phyloP scores from a whole-genome alignment of 2,113 vertebrate genomes.

The Zeus faber region DNA sequence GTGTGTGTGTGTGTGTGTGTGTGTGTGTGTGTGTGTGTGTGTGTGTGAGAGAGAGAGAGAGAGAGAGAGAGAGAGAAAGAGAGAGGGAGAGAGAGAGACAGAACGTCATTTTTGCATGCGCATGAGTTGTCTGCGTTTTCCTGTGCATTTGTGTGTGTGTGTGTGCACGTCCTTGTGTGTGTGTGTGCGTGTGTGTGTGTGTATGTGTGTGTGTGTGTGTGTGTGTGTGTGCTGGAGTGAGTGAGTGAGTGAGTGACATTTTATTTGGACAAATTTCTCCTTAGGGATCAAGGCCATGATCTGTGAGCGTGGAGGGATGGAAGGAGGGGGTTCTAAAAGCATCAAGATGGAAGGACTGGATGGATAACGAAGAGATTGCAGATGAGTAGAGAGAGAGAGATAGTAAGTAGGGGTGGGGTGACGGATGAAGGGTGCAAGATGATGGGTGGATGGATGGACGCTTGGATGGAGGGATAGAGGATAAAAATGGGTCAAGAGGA shows the following conservation, averaged over 20 bases:
- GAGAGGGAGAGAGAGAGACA: neutral
- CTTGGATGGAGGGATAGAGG: constrained; percentile 1
- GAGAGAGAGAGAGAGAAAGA: neutral
- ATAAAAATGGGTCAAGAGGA: too few species aligned
- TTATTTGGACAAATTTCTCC: constrained; percentile 80
- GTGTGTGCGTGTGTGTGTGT: neutral
- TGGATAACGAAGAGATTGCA: constrained; percentile 34
- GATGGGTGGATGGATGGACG: too few species aligned
- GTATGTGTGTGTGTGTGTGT: neutral
- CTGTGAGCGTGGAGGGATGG: constrained; percentile 69
- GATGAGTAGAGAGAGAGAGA: constrained; percentile 2
- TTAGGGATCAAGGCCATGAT: constrained; percentile 58
- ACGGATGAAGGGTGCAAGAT: too few species aligned
- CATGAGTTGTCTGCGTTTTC: constrained; percentile 32
- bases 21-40: constrained; percentile 46
- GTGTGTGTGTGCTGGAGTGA: neutral
- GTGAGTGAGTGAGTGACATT: constrained; percentile 61
- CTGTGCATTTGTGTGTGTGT: constrained; percentile 22
- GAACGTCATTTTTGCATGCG: constrained; percentile 9
- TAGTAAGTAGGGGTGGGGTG: neutral
- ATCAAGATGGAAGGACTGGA: constrained; percentile 57
- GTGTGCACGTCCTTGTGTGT: constrained; percentile 35
- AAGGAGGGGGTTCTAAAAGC: constrained; percentile 66
- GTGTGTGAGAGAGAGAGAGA: neutral
- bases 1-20: constrained; percentile 50